A percentile compares a stretch with the other conserved stretches of the same genome.
These are phyloP conservation scores for Crepidodera aurea DNA, from an alignment of 2,888 invertebrate genomes.

Conservation along the genomic window DNA sequence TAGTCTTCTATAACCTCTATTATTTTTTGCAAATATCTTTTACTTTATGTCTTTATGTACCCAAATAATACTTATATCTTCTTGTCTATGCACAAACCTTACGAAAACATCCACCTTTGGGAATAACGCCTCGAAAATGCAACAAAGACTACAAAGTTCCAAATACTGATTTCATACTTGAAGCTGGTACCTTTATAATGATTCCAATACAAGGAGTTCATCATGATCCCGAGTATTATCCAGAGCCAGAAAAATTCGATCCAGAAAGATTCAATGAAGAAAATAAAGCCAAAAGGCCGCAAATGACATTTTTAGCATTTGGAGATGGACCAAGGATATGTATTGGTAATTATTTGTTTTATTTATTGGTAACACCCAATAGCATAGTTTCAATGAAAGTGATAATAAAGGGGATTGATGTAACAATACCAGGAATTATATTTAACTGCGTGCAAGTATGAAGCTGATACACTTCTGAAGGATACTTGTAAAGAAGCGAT, in stretches of 20 bases:
- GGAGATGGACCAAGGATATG: slow-evolving; percentile 31
- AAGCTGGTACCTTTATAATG: slow-evolving; percentile 41
- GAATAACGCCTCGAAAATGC: slow-evolving; percentile 39
- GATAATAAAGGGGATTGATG: no score
- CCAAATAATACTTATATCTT: no score
- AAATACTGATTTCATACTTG: slow-evolving; percentile 32
- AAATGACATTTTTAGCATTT: slow-evolving; percentile 17
- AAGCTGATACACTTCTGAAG: no score
- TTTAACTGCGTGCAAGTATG: no score
- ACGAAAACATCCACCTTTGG: slow-evolving; percentile 40
- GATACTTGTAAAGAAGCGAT: no score
- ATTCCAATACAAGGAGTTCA: slow-evolving; percentile 48
- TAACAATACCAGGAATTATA: no score
- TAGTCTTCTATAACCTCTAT: no score
- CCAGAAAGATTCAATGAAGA: slow-evolving; percentile 69
- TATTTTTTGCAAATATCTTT: no score
- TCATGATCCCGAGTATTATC: slow-evolving; percentile 52
- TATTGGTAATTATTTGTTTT: slow-evolving; percentile 29
- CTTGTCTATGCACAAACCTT: no score
- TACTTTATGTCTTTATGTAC: no score
- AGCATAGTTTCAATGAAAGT: no score
- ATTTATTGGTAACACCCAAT: no score
- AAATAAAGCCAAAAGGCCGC: slow-evolving; percentile 56
- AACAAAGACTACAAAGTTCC: slow-evolving; percentile 43
- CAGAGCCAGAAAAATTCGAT: slow-evolving; percentile 69